Base-by-base conservation (phyloP, 2,113 vertebrate genomes). In the Sitta europaea region DNA sequence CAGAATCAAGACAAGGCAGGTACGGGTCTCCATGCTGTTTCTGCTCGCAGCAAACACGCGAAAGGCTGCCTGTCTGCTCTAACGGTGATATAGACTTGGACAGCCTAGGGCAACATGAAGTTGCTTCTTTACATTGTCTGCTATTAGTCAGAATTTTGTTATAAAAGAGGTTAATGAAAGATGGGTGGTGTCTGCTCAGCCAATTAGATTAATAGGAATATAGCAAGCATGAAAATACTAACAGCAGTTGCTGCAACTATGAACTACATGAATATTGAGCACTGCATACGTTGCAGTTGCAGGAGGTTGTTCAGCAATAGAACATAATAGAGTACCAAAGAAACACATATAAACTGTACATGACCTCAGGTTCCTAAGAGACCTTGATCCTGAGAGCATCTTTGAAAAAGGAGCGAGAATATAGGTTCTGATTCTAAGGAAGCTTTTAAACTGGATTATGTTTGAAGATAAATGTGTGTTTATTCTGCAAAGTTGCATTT, bases 11-110 rank as follows among this genome's bases (percentile, higher is more conserved):
- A 23, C 33, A 55, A 29, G 14, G 19, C 58, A 54, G 6, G 19
- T 3, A 0, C 1, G 8, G 10, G 13, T 58, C 36, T 70, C 2
- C 0, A 0, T 70, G 67, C 17, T 53, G 11, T 79, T 78, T 27
- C 48, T 83, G 58, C 45, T 11, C 33, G 67, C 71, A 83, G 27
- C 47, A 83, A 36, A 31, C 8, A 2, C 43, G 21, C n/a, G 40
- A 50, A 55, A 63, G 54, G 45, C 28, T 61, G 16, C 33, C 33
- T 92, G 28, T 22, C 33, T 78, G 12, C 38, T 79, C 12, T 19
- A 28, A 29, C 16, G 55, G 9, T 35, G 12, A n/a, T 10, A 10
- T 6, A 72, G 40, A 12, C 12, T 35, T 54, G 3, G 0, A 4
- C 35, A 59, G 36, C 28, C 12, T 36, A 22, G 6, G 53, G n/a